phyloP scores from a whole-genome alignment of 2,888 invertebrate species.

The Ecliptopera silaceata region DNA sequence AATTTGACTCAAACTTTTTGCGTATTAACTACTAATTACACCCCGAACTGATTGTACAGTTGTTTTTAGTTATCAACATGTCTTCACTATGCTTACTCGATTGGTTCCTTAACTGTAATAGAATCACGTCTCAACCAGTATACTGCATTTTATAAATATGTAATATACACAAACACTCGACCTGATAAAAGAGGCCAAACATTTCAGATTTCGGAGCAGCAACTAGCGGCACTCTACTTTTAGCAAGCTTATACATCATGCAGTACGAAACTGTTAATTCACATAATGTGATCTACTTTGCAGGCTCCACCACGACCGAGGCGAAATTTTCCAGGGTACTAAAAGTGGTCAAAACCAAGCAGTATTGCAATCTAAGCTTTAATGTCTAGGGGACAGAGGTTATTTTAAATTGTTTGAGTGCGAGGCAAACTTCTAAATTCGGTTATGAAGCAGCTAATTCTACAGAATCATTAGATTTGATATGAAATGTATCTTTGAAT shows the following conservation, averaged over 20 bases:
- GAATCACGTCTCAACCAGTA: no score
- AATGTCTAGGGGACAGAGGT: slow-evolving; percentile 4
- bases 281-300: slow-evolving; percentile 32
- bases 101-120: no score
- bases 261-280: slow-evolving; percentile 26
- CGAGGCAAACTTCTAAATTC: slow-evolving; percentile 18
- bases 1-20: no score
- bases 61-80: no score
- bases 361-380: slow-evolving; percentile 20
- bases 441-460: slow-evolving; percentile 28
- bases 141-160: background rate
- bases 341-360: slow-evolving; percentile 17
- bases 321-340: slow-evolving; percentile 25
- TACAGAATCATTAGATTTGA: slow-evolving; percentile 32
- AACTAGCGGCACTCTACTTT: slow-evolving; percentile 12
- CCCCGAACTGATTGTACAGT: no score
- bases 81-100: no score
- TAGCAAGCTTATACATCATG: slow-evolving; percentile 22
- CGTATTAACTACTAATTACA: no score
- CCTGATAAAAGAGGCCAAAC: background rate
- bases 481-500: slow-evolving; percentile 26
- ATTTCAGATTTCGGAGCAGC: slow-evolving; percentile 6
- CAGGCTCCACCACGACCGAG: slow-evolving; percentile 20
- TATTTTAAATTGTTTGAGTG: slow-evolving; percentile 20
- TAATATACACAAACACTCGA: background rate